phyloP scores from a whole-genome alignment of 2,797 vertebrate genomes.

The Aythya fuligula region DNA sequence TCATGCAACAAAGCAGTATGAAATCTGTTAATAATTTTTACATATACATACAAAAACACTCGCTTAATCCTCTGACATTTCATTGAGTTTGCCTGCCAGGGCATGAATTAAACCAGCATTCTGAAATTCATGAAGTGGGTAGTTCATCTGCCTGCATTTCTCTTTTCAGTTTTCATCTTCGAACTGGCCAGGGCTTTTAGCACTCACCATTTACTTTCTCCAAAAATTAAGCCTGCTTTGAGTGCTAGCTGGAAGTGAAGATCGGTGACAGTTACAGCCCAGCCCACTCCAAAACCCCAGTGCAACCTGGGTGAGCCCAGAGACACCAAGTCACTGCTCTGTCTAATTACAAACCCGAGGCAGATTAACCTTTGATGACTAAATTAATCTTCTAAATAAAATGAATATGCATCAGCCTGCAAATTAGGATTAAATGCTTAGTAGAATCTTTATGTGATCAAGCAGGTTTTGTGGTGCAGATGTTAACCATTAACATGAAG shows the following conservation, averaged over 20 bases:
- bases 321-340: constrained; percentile 64
- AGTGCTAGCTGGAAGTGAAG: neutral
- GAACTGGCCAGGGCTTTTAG: neutral
- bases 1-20: neutral
- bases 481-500: constrained; percentile 71
- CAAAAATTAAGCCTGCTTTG: neutral
- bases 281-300: constrained; percentile 23
- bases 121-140: neutral
- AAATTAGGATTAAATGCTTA: constrained; percentile 76
- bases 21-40: constrained; percentile 1
- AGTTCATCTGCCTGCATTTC: neutral
- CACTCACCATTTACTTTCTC: neutral
- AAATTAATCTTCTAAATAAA: constrained; percentile 76
- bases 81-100: neutral
- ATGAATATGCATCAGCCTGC: constrained; percentile 76
- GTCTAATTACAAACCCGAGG: constrained; percentile 72
- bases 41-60: neutral
- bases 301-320: constrained; percentile 52
- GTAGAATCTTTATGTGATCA: constrained; percentile 73
- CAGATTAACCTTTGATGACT: constrained; percentile 77
- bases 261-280: constrained; percentile 6
- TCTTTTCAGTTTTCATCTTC: neutral
- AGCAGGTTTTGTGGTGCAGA: constrained; percentile 72
- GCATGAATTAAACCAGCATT: neutral
- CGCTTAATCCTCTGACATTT: neutral